Percentiles rank a stretch among this genome's conserved stretches.
Conservation (phyloP, 2,113 vertebrate species). For the Scomber japonicus region DNA sequence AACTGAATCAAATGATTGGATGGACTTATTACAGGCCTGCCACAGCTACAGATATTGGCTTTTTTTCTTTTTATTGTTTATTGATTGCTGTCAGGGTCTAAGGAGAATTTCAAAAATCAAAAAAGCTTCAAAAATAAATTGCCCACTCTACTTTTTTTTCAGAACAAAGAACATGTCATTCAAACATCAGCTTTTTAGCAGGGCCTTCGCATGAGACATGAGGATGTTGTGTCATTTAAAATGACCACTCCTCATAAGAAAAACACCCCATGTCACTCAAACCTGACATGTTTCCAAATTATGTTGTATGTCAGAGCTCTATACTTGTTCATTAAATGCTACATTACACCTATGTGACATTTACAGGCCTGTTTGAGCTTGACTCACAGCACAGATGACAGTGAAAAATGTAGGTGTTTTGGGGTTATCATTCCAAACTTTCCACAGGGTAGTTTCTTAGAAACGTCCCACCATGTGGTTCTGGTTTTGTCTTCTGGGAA, state of each 20-base stretch:
- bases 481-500: constrained; percentile 65
- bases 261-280: background rate
- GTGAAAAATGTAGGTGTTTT: constrained; percentile 49
- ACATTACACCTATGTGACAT: background rate
- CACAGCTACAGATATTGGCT: too few species aligned
- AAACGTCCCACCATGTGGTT: constrained; percentile 60
- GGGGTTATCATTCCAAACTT: constrained; percentile 26
- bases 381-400: constrained; percentile 14
- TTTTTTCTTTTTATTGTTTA: too few species aligned
- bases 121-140: too few species aligned
- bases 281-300: constrained; percentile 10
- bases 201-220: constrained; percentile 9
- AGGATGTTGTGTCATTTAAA: constrained; percentile 12
- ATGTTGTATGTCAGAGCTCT: background rate
- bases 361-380: constrained; percentile 7
- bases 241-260: background rate
- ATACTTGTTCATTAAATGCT: background rate
- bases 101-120: too few species aligned
- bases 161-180: constrained; percentile 12
- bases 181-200: constrained; percentile 8
- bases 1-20: too few species aligned
- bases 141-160: too few species aligned
- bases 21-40: too few species aligned
- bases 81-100: too few species aligned
- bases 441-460: constrained; percentile 25